A percentile compares a stretch with the other conserved stretches of the same genome.
phyloP scores from a whole-genome alignment of 2,888 invertebrate species.

The Dasypolia templi region DNA sequence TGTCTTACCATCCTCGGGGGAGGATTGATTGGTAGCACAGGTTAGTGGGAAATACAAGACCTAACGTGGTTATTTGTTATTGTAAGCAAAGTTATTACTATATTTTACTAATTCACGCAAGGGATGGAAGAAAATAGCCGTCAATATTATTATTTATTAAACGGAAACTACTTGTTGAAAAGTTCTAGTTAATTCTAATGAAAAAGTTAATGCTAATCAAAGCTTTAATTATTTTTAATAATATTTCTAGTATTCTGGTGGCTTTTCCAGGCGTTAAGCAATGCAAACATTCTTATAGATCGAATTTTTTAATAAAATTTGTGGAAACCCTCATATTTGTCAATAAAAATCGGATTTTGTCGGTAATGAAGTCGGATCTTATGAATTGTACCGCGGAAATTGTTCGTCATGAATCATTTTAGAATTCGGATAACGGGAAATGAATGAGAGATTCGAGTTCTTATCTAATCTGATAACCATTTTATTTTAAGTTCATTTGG shows the following conservation, averaged over 20 bases:
- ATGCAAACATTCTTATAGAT: no score
- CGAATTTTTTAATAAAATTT: no score
- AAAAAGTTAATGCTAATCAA: no score
- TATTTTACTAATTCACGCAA: neutral
- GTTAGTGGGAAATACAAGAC: slow-evolving; percentile 4
- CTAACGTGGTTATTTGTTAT: slow-evolving; percentile 1
- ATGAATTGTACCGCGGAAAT: slow-evolving; percentile 61
- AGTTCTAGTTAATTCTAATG: no score
- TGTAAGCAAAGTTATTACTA: no score
- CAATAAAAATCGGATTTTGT: slow-evolving; percentile 16
- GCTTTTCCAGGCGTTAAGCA: no score
- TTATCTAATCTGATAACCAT: slow-evolving; percentile 1
- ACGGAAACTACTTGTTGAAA: no score
- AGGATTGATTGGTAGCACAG: slow-evolving; percentile 17
- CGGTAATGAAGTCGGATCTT: slow-evolving; percentile 42
- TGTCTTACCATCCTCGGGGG: slow-evolving; percentile 6
- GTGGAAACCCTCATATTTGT: no score
- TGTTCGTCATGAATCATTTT: slow-evolving; percentile 68
- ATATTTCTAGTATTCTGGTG: no score
- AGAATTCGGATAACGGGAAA: slow-evolving; percentile 19
- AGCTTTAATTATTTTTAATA: no score
- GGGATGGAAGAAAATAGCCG: neutral
- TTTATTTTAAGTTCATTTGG: neutral
- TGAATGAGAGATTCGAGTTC: slow-evolving; percentile 19
- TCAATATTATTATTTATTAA: no score